Conservation (phyloP, 2,888 invertebrate species). For the Stenolophus ochropezus region DNA sequence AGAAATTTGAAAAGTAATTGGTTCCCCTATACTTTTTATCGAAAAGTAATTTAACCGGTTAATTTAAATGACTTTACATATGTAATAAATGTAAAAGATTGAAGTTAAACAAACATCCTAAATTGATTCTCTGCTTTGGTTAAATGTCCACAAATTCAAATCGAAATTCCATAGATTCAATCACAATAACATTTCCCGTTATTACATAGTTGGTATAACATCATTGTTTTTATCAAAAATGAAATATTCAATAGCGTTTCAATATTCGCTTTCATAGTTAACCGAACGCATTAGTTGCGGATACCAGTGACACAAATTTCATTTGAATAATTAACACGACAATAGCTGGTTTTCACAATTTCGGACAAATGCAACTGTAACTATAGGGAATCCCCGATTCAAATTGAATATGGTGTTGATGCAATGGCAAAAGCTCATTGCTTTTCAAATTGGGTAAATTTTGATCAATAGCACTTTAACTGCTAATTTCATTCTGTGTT, state of each 20-base stretch:
- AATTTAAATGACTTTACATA: no score
- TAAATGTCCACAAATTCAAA: no score
- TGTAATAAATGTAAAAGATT: no score
- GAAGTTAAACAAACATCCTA: no score
- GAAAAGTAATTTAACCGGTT: no score
- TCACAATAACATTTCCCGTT: background rate
- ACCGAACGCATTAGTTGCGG: background rate
- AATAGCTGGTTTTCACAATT: conserved; percentile 17
- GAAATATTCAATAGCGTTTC: background rate
- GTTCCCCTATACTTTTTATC: no score
- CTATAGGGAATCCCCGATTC: background rate
- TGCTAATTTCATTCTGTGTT: background rate
- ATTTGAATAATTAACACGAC: conserved; percentile 38
- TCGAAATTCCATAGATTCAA: no score
- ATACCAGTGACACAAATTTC: conserved; percentile 22
- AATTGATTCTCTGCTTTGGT: no score
- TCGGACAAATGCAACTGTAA: background rate
- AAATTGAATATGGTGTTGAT: conserved; percentile 23
- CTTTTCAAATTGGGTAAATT: conserved; percentile 13
- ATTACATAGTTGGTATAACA: background rate
- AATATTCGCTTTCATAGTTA: background rate
- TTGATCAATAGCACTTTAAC: conserved; percentile 4
- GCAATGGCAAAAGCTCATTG: background rate
- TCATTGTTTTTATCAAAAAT: background rate
- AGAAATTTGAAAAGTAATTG: no score